Evolutionary conservation across 2,113 vertebrate species (phyloP), one percentile per base, ranked within the genome.

Genomic region (Mirounga angustirostris): DNA sequence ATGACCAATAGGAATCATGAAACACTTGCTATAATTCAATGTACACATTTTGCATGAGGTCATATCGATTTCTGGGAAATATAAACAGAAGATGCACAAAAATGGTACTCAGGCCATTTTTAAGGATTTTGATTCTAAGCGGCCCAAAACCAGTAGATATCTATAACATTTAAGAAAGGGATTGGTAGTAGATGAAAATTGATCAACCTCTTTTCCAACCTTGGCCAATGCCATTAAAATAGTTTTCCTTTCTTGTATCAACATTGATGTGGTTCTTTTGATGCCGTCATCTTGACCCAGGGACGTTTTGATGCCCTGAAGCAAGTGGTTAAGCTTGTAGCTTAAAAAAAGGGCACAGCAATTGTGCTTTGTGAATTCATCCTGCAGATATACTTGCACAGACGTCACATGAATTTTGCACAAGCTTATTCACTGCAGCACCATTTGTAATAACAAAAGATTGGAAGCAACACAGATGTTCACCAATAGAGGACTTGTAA

Each of bases 31-130:
- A 46, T 90, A 81, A 92, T 58, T 96, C 50, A 94, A 2, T 79
- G 86, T 50, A 67, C 43, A 14, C 46, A 91, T 95, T 94, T 96
- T 97, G 85, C 43, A 58, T 50, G 76, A 91, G 28, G 28, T 78
- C 63, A 61, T 79, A 67, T 84, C 61, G n/a, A 50, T 89, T 95
- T 97, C 73, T 61, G 85, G 54, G 65, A 93, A 92, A 83, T 81
- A n/a, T 96, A 82, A 97, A 89, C 58, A 86, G 76, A n/a, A 93
- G 69, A 85, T 65, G 30, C 58, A 65, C 69, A 91, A 73, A 94
- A 76, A 78, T 89, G 78, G 40, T 71, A 79, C 92, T 58, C 14
- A 79, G 58, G 24, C 19, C 40, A 73, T 91, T 95, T 97, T 89
- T 52, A 89, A 95, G 19, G 14, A 13, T 85, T 95, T 95, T 93